Evolutionary conservation across 2,113 vertebrate genomes (phyloP).

Genomic region (mouse (Mus musculus)): DNA sequence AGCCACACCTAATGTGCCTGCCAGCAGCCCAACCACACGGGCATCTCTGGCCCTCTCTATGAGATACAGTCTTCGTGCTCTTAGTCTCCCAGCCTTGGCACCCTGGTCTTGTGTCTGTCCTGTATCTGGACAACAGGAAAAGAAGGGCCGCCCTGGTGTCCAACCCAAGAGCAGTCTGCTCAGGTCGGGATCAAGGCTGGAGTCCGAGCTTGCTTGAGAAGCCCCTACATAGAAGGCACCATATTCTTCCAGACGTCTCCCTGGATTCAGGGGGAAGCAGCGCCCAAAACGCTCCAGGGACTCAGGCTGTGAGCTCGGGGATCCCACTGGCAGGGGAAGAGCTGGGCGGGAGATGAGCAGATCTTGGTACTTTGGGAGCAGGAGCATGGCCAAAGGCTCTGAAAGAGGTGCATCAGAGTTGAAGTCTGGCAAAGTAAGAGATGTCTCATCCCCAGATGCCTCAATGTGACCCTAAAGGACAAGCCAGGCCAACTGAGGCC

Average conservation of each 20-base stretch:
- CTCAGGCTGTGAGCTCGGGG: conserved; percentile 86
- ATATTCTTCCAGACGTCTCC: conserved; percentile 86
- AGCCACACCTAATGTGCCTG: conserved; percentile 92
- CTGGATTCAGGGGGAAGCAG: conserved; percentile 83
- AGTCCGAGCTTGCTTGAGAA: conserved; percentile 84
- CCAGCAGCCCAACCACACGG: conserved; percentile 93
- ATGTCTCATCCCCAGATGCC: neutral
- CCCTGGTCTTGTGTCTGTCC: conserved; percentile 87
- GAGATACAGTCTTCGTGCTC: conserved; percentile 94
- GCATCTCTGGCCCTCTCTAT: conserved; percentile 96
- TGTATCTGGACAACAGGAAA: conserved; percentile 91
- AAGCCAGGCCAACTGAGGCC: neutral
- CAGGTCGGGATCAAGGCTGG: conserved; percentile 89
- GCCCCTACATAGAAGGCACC: conserved; percentile 93
- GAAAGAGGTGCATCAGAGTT: conserved; percentile 33
- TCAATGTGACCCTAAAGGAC: neutral
- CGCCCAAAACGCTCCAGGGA: conserved; percentile 84
- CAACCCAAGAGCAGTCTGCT: conserved; percentile 96
- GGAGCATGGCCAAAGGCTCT: conserved; percentile 77
- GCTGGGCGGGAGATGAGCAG: conserved; percentile 88
- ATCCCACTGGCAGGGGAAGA: conserved; percentile 90
- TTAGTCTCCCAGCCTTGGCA: conserved; percentile 87
- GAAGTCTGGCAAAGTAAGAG: neutral
- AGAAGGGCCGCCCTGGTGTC: conserved; percentile 90
- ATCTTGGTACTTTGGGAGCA: conserved; percentile 87